Evolutionary conservation across 2,797 vertebrate genomes (phyloP).

Genomic region (Poliocrania exsul): DNA sequence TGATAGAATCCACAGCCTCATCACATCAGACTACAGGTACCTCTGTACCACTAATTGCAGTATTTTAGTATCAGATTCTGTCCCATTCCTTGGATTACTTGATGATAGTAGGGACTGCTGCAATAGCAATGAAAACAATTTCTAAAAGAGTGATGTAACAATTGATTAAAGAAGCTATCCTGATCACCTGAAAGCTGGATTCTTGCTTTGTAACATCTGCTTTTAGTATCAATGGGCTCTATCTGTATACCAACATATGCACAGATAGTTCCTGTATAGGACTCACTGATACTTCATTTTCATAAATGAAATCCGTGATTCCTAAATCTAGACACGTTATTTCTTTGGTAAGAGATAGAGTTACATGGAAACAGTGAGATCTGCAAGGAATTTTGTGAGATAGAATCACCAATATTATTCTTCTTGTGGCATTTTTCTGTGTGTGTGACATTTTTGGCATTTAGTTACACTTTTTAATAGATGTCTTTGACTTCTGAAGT

Average conservation of each 20-base stretch:
- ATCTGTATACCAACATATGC: neutral
- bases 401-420: neutral
- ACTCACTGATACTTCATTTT: neutral
- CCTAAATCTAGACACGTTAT: neutral
- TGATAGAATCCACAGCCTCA: constrained; percentile 42
- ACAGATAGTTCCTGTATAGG: neutral
- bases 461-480: neutral
- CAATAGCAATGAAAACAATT: neutral
- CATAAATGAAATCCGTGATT: neutral
- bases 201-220: neutral
- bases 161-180: neutral
- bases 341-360: neutral
- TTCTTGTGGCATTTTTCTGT: neutral
- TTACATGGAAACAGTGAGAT: neutral
- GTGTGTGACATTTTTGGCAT: neutral
- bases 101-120: neutral
- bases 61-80: constrained; percentile 52
- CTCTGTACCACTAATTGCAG: constrained; percentile 58
- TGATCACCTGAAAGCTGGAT: neutral
- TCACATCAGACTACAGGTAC: constrained; percentile 1
- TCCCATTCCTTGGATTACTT: constrained; percentile 1
- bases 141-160: neutral
- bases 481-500: neutral
- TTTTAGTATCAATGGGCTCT: neutral
- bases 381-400: neutral